phyloP scores from a whole-genome alignment of 1,140 invertebrate genomes.

The Drosophila ohnishii region DNA sequence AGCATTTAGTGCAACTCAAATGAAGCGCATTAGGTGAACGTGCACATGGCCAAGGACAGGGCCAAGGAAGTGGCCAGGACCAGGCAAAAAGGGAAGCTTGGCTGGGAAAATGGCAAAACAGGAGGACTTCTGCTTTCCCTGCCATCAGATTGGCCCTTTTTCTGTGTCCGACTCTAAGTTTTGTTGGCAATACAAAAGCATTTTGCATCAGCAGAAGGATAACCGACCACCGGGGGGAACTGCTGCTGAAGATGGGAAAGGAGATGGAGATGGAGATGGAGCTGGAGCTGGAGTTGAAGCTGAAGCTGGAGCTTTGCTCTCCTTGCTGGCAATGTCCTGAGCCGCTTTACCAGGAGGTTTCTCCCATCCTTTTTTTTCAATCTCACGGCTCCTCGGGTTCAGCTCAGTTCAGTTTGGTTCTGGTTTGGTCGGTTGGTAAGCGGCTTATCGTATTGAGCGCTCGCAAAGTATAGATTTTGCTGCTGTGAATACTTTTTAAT shows the following conservation, averaged over 20 bases:
- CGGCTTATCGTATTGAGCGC: slow-evolving; percentile 77
- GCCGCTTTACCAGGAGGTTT: slow-evolving; percentile 45
- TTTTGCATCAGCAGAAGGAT: slow-evolving; percentile 70
- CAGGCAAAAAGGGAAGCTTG: neutral
- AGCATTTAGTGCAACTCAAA: slow-evolving; percentile 77
- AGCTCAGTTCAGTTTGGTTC: slow-evolving; percentile 23
- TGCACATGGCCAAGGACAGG: slow-evolving; percentile 45
- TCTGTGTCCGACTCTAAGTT: slow-evolving; percentile 46
- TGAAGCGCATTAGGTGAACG: slow-evolving; percentile 78
- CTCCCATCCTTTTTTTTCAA: slow-evolving; percentile 17
- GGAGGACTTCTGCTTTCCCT: slow-evolving; percentile 8
- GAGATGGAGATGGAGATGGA: neutral
- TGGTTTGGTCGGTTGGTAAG: slow-evolving; percentile 64
- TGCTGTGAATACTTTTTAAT: slow-evolving; percentile 80
- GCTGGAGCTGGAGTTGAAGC: no score
- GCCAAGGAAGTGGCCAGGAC: slow-evolving; percentile 29
- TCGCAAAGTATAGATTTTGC: slow-evolving; percentile 77
- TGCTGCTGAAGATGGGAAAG: slow-evolving; percentile 19
- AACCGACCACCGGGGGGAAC: slow-evolving; percentile 54
- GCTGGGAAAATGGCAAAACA: slow-evolving; percentile 12
- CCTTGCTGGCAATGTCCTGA: slow-evolving; percentile 35
- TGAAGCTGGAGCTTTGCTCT: neutral
- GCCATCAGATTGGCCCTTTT: slow-evolving; percentile 38
- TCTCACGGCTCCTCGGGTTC: slow-evolving; percentile 24
- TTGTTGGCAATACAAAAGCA: slow-evolving; percentile 80